Conservation (phyloP, 1,140 invertebrate species). For the Ceratina japonica region DNA sequence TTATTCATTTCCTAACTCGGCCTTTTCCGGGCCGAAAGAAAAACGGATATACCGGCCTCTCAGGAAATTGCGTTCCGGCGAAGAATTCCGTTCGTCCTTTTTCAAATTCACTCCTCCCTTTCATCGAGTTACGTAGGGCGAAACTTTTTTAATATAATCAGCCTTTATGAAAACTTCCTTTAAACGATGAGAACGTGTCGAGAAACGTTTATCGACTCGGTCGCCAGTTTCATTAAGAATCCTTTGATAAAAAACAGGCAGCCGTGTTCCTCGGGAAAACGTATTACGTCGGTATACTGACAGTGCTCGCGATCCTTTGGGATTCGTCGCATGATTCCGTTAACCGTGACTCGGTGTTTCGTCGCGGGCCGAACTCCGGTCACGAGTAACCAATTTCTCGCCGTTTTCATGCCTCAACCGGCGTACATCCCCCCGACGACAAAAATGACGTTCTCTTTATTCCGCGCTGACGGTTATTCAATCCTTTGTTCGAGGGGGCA, state of each 20-base stretch:
- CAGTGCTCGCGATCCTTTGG: not conserved
- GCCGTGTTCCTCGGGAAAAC: not conserved
- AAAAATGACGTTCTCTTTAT: not conserved
- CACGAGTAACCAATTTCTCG: slow-evolving; percentile 8
- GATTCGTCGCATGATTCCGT: slow-evolving; percentile 3
- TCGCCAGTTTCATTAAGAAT: too few species aligned
- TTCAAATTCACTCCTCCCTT: too few species aligned
- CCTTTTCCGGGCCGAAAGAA: too few species aligned
- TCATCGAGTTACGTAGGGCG: too few species aligned
- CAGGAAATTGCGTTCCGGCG: not conserved
- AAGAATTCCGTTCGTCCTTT: too few species aligned
- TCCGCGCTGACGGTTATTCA: not conserved
- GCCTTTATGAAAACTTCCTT: too few species aligned
- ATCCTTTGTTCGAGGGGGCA: not conserved
- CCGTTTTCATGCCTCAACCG: not conserved
- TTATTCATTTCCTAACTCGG: not conserved
- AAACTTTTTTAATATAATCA: too few species aligned
- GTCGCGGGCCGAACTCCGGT: not conserved
- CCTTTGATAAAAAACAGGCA: too few species aligned
- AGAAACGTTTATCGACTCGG: too few species aligned
- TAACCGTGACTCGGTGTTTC: slow-evolving; percentile 8
- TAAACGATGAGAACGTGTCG: too few species aligned
- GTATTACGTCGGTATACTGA: slow-evolving; percentile 16
- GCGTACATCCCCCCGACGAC: not conserved
- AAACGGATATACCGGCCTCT: not conserved